Base-by-base conservation (phyloP, 2,888 invertebrate genomes). In the Mesorhabditis belari region DNA sequence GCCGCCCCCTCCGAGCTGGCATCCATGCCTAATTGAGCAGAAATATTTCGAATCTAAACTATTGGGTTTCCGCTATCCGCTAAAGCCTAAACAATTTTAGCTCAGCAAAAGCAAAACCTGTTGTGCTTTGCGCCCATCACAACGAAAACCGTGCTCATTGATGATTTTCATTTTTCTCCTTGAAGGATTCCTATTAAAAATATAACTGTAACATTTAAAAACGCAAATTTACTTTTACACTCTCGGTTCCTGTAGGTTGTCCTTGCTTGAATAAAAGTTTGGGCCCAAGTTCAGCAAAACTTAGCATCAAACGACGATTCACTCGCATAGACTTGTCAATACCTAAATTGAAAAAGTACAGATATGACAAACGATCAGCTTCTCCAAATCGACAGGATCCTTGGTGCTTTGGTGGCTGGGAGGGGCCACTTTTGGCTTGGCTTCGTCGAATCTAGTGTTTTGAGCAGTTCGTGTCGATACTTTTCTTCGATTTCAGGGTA, bases 241-340 rank as follows among this genome's bases (percentile, higher is more conserved):
- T 58, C 52, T 70, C 68, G 12, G 66, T 66, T 27, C 67, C 57
- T 6, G 71, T 61, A 24, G 58, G 61, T 57, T 70, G 60, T 54
- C 68, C 72, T 64, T 74, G 68, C 52, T 71, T 71, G 70, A 73
- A 76, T 28, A 75, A 68, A 19, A 70, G 66, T 66, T 72, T 68
- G 25, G 79, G 77, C 1, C 74, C 76, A 59, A 74, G 63, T 61
- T 79, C 75, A 23, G 74, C 66, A 63, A 79, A 79, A 51, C 72
- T 69, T 55, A 72, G 52, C 76, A 77, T 76, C 62, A 79, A 65
- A 57, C 75, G 71, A 29, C 74, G 73, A 69, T 77, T 79, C 29
- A 70, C 73, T 60, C 71, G 70, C 76, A 77, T 77, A 63, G 73
- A 68, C 69, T 79, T 79, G 61, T 73, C 73, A 64, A 77, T 75